Evolutionary conservation across 2,888 invertebrate species (phyloP).

Genomic region (Stenolophus ochropezus): DNA sequence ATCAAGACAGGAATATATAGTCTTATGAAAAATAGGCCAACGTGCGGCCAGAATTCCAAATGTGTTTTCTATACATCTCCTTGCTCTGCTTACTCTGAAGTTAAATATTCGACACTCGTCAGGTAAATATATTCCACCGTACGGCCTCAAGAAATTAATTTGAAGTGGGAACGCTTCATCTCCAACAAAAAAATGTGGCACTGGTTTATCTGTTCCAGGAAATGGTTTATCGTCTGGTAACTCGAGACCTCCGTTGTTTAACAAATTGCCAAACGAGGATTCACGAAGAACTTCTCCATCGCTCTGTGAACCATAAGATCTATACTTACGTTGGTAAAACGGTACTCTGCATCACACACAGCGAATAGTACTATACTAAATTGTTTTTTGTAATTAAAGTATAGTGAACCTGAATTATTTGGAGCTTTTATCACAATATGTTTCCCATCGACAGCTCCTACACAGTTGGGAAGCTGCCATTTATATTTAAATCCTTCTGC

Average conservation of each 20-base stretch:
- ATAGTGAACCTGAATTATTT: slow-evolving; percentile 41
- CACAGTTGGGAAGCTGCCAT: not conserved
- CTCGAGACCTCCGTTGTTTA: not conserved
- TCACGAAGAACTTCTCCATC: slow-evolving; percentile 35
- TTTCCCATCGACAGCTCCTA: not conserved
- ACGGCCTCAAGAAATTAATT: slow-evolving; percentile 57
- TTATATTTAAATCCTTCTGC: not conserved
- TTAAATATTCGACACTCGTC: slow-evolving; percentile 14
- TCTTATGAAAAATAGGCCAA: not conserved
- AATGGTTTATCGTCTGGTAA: not conserved
- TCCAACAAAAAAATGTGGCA: slow-evolving; percentile 56
- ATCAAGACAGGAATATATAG: not conserved
- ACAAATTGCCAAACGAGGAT: not conserved
- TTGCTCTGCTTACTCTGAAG: not conserved
- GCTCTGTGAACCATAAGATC: not conserved
- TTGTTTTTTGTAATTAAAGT: slow-evolving; percentile 51
- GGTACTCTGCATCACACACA: slow-evolving; percentile 34
- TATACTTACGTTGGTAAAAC: slow-evolving; percentile 38
- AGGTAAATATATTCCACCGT: slow-evolving; percentile 43
- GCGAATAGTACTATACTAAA: slow-evolving; percentile 43
- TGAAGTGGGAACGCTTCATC: slow-evolving; percentile 61
- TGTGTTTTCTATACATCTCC: slow-evolving; percentile 31
- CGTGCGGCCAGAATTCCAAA: slow-evolving; percentile 11
- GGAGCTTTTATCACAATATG: not conserved
- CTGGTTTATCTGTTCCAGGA: not conserved